These are phyloP conservation scores for Pemphredon lugubris DNA, from an alignment of 2,888 invertebrate genomes.

Conservation along the genomic window DNA sequence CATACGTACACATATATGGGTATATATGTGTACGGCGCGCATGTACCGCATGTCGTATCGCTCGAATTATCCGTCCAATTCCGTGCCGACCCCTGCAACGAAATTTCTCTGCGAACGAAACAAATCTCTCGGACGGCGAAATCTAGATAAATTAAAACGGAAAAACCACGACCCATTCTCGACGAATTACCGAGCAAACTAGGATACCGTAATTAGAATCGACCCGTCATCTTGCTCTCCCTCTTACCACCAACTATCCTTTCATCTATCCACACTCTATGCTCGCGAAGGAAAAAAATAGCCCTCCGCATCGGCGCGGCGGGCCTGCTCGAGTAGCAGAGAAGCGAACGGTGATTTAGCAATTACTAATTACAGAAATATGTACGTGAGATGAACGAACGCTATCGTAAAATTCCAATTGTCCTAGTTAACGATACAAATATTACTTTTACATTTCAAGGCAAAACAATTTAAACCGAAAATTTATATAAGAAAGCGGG, in stretches of 20 bases:
- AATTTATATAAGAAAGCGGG: no score
- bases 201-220: slow-evolving; percentile 50
- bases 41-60: not conserved
- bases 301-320: slow-evolving; percentile 32
- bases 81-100: no score
- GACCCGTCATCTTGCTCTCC: slow-evolving; percentile 5
- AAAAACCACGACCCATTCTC: slow-evolving; percentile 31
- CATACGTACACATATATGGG: not conserved
- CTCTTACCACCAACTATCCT: not conserved
- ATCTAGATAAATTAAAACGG: slow-evolving; percentile 37
- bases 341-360: no score
- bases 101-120: not conserved
- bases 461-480: no score
- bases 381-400: no score
- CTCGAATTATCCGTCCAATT: no score
- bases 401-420: no score
- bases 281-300: slow-evolving; percentile 6
- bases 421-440: no score
- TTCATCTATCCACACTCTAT: no score
- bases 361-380: no score
- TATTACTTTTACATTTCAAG: no score
- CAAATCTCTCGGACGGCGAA: not conserved
- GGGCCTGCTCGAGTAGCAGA: no score
- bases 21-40: not conserved
- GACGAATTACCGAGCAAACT: slow-evolving; percentile 40